phyloP scores from a whole-genome alignment of 30 jellyfish, hydroid and myxozoan species.

The Turritopsis rubra region DNA sequence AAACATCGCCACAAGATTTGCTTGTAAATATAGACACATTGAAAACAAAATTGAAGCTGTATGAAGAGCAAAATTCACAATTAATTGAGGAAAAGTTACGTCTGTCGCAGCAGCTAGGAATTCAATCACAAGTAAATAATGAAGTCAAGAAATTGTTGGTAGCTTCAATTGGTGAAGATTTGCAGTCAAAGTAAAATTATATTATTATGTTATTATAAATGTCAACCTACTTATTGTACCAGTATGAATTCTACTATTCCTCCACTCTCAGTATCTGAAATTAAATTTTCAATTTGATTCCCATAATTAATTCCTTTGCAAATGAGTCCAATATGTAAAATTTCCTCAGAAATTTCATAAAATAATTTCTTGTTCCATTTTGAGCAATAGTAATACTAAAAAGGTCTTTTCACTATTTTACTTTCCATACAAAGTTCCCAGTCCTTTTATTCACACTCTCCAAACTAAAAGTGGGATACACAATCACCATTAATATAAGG shows the following conservation, averaged over 20 bases:
- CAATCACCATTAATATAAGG: too few relatives aligned
- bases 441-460: too few relatives aligned
- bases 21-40: slow-evolving; percentile 28
- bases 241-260: not conserved
- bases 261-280: not conserved
- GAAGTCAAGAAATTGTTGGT: slow-evolving; percentile 68
- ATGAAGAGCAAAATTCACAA: slow-evolving; percentile 37
- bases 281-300: too few relatives aligned
- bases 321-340: too few relatives aligned
- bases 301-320: too few relatives aligned
- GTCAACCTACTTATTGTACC: not conserved
- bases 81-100: slow-evolving; percentile 58
- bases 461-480: too few relatives aligned
- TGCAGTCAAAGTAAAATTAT: slow-evolving; percentile 45
- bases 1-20: slow-evolving; percentile 8
- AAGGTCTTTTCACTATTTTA: too few relatives aligned
- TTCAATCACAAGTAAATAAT: slow-evolving; percentile 77
- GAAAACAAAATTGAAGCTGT: slow-evolving; percentile 24
- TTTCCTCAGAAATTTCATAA: too few relatives aligned
- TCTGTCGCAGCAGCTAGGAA: slow-evolving; percentile 61
- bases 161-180: slow-evolving; percentile 84
- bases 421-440: too few relatives aligned
- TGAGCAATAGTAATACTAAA: too few relatives aligned
- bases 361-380: too few relatives aligned
- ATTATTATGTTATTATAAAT: not conserved